phyloP scores from a whole-genome alignment of 2,113 vertebrate genomes.

The Hippopotamus amphibius region DNA sequence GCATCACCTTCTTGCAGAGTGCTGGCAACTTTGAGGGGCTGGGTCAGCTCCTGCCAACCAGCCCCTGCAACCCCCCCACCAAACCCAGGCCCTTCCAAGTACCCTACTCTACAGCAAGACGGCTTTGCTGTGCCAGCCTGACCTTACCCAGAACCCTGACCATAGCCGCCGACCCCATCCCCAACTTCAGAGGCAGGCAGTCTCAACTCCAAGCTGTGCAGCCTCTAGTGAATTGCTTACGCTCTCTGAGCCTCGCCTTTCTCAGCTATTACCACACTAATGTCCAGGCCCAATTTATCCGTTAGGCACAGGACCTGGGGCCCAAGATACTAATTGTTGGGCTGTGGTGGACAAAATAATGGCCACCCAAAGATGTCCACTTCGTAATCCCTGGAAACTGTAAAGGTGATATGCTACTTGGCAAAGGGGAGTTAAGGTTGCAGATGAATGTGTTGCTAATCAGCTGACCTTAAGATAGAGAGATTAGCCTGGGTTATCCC shows the following conservation, averaged over 20 bases:
- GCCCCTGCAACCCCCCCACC: too few species aligned
- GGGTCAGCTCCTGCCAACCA: too few species aligned
- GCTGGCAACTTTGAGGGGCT: not conserved
- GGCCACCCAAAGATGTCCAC: not conserved
- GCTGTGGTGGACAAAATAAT: not conserved
- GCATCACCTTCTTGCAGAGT: not conserved
- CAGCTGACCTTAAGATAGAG: not conserved
- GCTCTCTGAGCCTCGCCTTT: not conserved
- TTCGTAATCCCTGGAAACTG: not conserved
- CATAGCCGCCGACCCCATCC: rapidly evolving
- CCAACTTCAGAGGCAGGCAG: not conserved
- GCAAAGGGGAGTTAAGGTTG: not conserved
- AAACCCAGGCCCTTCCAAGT: not conserved
- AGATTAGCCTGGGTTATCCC: not conserved
- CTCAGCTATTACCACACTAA: not conserved
- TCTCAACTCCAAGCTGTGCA: not conserved
- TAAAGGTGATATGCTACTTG: not conserved
- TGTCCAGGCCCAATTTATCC: not conserved
- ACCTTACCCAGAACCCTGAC: not conserved
- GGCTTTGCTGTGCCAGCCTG: not conserved
- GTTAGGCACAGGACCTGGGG: not conserved
- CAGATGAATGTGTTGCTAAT: not conserved
- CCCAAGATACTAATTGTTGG: not conserved
- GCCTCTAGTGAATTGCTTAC: not conserved
- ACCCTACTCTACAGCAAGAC: not conserved